Evolutionary conservation across 2,888 invertebrate species (phyloP).

Genomic region (Megamerina dolium): DNA sequence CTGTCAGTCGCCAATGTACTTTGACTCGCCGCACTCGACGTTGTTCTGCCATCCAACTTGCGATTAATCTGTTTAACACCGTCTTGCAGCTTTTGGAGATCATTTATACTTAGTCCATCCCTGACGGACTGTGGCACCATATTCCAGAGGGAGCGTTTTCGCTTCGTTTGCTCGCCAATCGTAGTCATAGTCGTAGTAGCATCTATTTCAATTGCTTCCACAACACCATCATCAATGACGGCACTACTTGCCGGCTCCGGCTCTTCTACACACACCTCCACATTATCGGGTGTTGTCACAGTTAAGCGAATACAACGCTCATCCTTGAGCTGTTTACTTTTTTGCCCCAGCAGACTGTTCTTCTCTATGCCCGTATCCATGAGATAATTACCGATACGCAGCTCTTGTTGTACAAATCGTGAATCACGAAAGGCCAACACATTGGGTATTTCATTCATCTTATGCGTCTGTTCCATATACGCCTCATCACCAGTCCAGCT

Average conservation of each 20-base stretch:
- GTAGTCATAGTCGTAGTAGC: constrained; percentile 15
- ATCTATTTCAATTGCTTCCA: constrained; percentile 44
- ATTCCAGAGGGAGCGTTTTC: constrained; percentile 36
- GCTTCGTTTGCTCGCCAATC: constrained; percentile 1
- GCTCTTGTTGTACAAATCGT: constrained; percentile 46
- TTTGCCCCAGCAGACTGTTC: constrained; percentile 38
- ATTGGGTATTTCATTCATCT: constrained; percentile 47
- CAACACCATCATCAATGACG: constrained; percentile 32
- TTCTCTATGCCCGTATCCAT: constrained; percentile 49
- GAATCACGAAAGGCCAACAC: constrained; percentile 47
- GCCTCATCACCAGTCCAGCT: constrained; percentile 17
- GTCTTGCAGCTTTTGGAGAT: constrained; percentile 32
- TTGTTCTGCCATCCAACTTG: constrained; percentile 32
- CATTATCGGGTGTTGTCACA: constrained; percentile 46
- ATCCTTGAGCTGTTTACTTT: constrained; percentile 36
- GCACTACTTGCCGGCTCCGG: constrained; percentile 26
- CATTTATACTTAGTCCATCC: constrained; percentile 42
- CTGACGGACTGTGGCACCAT: constrained; percentile 38
- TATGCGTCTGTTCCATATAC: constrained; percentile 24
- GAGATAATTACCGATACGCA: constrained; percentile 46
- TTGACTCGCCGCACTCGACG: no score
- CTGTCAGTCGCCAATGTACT: no score
- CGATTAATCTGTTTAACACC: constrained; percentile 33
- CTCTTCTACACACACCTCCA: constrained; percentile 41
- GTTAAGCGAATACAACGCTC: constrained; percentile 41